Base-by-base conservation (phyloP, 1,140 invertebrate species). In the Atta colombica region DNA sequence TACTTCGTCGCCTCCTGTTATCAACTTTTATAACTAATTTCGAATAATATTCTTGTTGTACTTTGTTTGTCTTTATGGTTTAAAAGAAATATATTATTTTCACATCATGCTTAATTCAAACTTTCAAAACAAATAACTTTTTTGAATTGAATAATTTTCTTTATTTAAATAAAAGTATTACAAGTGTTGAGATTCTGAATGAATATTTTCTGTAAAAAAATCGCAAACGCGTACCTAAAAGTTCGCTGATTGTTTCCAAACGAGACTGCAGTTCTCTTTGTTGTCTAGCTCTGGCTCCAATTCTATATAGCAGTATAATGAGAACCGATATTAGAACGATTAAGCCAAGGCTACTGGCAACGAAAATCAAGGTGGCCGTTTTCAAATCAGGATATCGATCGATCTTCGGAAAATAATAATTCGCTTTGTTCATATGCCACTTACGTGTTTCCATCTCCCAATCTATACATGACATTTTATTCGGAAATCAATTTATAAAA, bases 341-440 rank as follows among this genome's bases (percentile, higher is more conserved):
- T 61, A 97, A 93, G 45, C 96, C 96, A 93, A 97, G 93, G 87
- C 96, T 97, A 87, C 96, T 96, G 3, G 96, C 96, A 14, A 97
- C 95, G 87, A 97, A 97, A 16, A 97, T 96, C 1, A 97, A 93
- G 0, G 96, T 97, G 4, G 97, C 96, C 1, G 96, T 97, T 92
- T 96, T 97, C 58, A 97, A 90, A 92, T 97, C 97, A 0, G 96
- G 96, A 93, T 97, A 97, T 18, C 96, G 95, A 72, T 97, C 96
- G 55, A 96, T 96, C 94, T 97, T 97, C 0, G 97, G 97, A 87
- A 97, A 97, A 87, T 97, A 97, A 89, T 97, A 97, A 89, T 97
- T 97, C 0, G 97, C 96, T 82, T 97, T 97, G 92, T 97, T 97
- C n/a, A 96, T 95, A 88, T 97, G 97, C 96, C 97, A 97, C 77